Evolutionary conservation across 2,113 vertebrate species (phyloP), one percentile per base, ranked within the genome.

Genomic region (Isurus oxyrinchus): DNA sequence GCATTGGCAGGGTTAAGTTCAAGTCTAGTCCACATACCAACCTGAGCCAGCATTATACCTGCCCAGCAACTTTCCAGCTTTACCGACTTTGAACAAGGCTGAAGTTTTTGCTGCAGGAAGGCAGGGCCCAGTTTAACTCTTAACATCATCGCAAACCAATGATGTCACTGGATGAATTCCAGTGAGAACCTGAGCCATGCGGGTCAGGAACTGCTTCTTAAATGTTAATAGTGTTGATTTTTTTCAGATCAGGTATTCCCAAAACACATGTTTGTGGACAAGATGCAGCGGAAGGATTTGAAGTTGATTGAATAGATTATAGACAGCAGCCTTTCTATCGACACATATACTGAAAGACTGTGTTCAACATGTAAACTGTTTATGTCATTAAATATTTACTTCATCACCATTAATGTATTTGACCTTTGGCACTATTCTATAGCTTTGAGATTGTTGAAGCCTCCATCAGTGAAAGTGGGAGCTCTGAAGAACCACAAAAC

Each of bases 241-340:
- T 90, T 27, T 31, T 90, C 53, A 90, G 87, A 35, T 31, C 87
- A 57, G 87, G 27, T 90, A 90, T 59, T 90, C 53, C 44, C 87
- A 90, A 57, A 35, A 53, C 53, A 57, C 25, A 59, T 57, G 23
- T 31, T 90, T 90, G 87, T 35, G 31, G 87, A 57, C 53, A 11
- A 13, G 87, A 90, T 59, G 87, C 53, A 57, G 31, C 27, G 16
- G 59, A 23, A 94, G n/a, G 4, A 94, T 66, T 23, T 94, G 61
- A 94, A 44, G 93, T 94, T 67, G 93, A 94, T 63, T 94, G 93
- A 66, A n/a, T 66, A 35, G 55, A 59, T 90, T 57, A 63, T 94
- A 44, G 93, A 61, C 93, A 3, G 61, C 6, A 90, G 55, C 53
- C 14, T 94, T 40, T n/a, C 59, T 67, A 94, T 94, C 40, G n/a